Evolutionary conservation across 2,888 invertebrate species (phyloP), one percentile per base, ranked within the genome.

Genomic region (Linnaemya vulpina): DNA sequence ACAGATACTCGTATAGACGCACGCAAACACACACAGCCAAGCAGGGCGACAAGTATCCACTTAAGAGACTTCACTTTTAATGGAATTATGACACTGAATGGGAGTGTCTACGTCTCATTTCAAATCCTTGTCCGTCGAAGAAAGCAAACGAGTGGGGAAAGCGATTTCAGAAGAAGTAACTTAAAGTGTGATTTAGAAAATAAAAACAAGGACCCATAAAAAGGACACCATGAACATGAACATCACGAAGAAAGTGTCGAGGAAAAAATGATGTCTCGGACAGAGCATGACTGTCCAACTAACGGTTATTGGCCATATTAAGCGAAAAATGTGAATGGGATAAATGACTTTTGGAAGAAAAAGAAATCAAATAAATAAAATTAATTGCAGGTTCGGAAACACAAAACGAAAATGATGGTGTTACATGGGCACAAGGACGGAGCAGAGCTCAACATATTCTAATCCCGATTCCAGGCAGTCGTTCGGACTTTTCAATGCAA

Each of bases 221-320:
- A 76, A 68, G 25, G 71, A 53, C 51, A 60, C 68, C 65, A 30
- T 51, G 17, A 46, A 35, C 7, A 30, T 17, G n/a, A 35, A 30
- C 30, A 2, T 3, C 30, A 30, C 5, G 13, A 62, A 38, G 38
- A 49, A 60, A 60, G 68, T 58, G 43, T 3, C 17, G 9, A 40
- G 38, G 11, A 11, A 49, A 55, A 63, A 11, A 8, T 40, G 20
- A 58, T 74, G 58, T 25, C 35, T 77, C 65, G 55, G 38, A 55
- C 55, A 58, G 35, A 40, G 5, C 20, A 20, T 5, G 49, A 20
- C 13, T 51, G 25, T 62, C 55, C 13, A 53, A 58, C 73, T 11
- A 77, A 77, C 49, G 63, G 51, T 30, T 63, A 84, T 84, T 84
- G 74, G 81, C 81, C 74, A 78, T 70, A 81, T 84, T 84, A 81